Percentiles rank a stretch among this genome's conserved stretches.
Conservation (phyloP, 2,113 vertebrate genomes). For the Grammomys surdaster region DNA sequence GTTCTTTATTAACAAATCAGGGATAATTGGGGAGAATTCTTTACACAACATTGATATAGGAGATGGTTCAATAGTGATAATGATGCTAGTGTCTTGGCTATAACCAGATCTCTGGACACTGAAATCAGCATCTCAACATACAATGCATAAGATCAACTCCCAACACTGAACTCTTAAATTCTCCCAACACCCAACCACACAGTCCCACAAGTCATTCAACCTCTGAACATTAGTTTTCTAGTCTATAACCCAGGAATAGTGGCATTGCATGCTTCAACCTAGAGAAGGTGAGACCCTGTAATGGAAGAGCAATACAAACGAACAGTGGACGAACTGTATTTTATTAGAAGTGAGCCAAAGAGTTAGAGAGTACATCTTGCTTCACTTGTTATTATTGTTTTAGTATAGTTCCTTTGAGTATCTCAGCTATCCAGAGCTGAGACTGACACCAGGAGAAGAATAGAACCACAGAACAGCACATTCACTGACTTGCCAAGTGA, state of each 20-base stretch:
- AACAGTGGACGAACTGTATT: rapidly evolving
- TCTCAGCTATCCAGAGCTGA: rapidly evolving
- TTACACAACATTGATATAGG: too few species aligned
- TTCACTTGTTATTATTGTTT: rapidly evolving
- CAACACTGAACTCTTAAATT: neutral
- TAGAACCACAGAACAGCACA: too few species aligned
- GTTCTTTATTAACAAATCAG: too few species aligned
- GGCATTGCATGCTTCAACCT: neutral
- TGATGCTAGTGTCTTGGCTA: too few species aligned
- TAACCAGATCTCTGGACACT: too few species aligned
- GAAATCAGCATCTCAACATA: too few species aligned
- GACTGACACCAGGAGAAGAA: neutral
- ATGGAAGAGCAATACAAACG: neutral
- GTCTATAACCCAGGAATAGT: neutral
- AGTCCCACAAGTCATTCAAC: neutral
- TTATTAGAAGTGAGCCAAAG: neutral
- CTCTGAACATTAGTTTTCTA: neutral
- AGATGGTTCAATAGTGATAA: too few species aligned
- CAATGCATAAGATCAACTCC: too few species aligned
- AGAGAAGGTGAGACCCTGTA: neutral
- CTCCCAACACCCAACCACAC: neutral
- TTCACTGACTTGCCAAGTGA: neutral
- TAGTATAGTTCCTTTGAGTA: too few species aligned
- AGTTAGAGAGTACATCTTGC: neutral
- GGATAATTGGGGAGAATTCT: too few species aligned